Conservation (phyloP, 2,113 vertebrate genomes). For the Scomber scombrus region DNA sequence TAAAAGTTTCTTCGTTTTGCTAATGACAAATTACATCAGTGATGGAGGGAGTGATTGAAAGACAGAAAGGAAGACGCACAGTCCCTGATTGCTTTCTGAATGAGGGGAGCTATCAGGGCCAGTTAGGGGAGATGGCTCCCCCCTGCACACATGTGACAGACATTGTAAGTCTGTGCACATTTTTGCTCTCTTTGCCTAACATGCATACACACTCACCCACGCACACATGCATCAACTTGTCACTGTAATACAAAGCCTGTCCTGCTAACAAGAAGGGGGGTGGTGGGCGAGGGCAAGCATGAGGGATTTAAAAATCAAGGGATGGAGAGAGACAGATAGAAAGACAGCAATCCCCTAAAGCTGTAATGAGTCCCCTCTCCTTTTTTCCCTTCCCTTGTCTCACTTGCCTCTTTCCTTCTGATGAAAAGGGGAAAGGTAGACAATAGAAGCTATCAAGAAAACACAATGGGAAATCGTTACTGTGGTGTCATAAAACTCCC, state of each 20-base stretch:
- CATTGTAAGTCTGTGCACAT: constrained; percentile 33
- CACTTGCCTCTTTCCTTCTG: constrained; percentile 33
- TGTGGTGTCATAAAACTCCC: constrained; percentile 43
- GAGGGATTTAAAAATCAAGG: constrained; percentile 63
- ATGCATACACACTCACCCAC: constrained; percentile 3
- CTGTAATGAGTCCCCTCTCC: constrained; percentile 57
- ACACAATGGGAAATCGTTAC: constrained; percentile 55
- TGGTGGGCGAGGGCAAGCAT: constrained; percentile 30
- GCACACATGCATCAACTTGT: constrained; percentile 39
- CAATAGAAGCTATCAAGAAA: constrained; percentile 61
- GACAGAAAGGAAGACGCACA: constrained; percentile 53
- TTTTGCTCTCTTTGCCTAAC: constrained; percentile 20
- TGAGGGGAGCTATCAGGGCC: constrained; percentile 62
- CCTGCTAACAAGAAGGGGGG: constrained; percentile 57
- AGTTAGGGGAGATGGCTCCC: constrained; percentile 51
- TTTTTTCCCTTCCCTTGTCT: constrained; percentile 21
- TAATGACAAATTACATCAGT: constrained; percentile 79
- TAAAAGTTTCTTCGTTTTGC: constrained; percentile 77
- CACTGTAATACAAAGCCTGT: constrained; percentile 65
- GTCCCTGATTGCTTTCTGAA: constrained; percentile 78
- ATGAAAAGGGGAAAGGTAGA: constrained; percentile 60
- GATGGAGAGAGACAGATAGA: constrained; percentile 56
- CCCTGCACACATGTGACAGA: constrained; percentile 37
- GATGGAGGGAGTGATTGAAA: constrained; percentile 71
- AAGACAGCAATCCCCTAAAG: constrained; percentile 67